phyloP scores from a whole-genome alignment of 2,888 invertebrate genomes.

The Sclerodermus sp. region DNA sequence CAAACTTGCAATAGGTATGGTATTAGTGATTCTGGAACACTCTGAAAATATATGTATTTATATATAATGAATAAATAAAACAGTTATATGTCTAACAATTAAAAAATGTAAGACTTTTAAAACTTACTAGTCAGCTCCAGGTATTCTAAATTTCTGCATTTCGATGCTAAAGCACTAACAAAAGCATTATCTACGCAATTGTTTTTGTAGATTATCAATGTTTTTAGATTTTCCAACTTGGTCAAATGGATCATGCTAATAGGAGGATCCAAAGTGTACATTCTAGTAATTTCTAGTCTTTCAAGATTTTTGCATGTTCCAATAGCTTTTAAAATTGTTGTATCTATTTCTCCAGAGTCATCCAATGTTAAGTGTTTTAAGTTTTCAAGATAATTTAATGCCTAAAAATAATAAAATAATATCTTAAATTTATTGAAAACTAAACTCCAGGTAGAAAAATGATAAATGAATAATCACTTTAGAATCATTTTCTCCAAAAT shows the following conservation, averaged over 20 bases:
- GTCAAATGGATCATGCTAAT: conserved; percentile 51
- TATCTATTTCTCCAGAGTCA: neutral
- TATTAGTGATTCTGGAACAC: conserved; percentile 11
- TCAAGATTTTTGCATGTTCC: conserved; percentile 32
- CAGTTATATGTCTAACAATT: no score
- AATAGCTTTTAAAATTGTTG: conserved; percentile 32
- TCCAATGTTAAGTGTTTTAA: conserved; percentile 20
- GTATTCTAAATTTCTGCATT: conserved; percentile 35
- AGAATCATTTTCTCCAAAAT: no score
- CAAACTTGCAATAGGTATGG: conserved; percentile 32
- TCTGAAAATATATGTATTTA: conserved; percentile 8
- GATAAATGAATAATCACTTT: no score
- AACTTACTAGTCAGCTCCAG: conserved; percentile 40
- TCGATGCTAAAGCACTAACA: conserved; percentile 58
- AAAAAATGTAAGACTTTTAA: neutral
- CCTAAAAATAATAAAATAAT: conserved; percentile 21
- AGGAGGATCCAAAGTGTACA: conserved; percentile 50
- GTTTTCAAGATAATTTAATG: conserved; percentile 31
- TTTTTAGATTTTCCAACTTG: conserved; percentile 57
- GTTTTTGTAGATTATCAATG: conserved; percentile 59
- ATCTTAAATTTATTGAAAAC: neutral
- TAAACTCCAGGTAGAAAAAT: neutral
- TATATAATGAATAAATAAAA: neutral
- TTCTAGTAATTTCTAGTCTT: conserved; percentile 32
- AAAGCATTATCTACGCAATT: conserved; percentile 61